A percentile compares a stretch with the other conserved stretches of the same genome.
Conservation (phyloP, 2,888 invertebrate genomes). For the Agonopterix alstromeriana region DNA sequence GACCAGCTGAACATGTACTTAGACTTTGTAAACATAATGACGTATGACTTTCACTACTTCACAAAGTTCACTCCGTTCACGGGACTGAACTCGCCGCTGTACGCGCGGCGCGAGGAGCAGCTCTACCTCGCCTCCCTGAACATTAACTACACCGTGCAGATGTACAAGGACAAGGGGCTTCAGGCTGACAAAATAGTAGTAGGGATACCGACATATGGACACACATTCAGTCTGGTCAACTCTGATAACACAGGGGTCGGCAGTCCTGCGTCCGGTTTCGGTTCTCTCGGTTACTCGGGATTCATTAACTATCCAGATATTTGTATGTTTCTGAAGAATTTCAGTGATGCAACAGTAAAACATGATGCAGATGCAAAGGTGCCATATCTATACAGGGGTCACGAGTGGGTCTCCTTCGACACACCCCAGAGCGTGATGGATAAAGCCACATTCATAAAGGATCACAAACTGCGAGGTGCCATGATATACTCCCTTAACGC, state of each 20-base stretch:
- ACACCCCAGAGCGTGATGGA: slow-evolving; percentile 81
- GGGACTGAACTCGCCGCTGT: slow-evolving; percentile 90
- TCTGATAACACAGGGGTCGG: slow-evolving; percentile 79
- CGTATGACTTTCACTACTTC: slow-evolving; percentile 92
- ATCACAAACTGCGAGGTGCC: slow-evolving; percentile 83
- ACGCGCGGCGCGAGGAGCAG: slow-evolving; percentile 75
- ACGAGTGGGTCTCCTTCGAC: slow-evolving; percentile 92
- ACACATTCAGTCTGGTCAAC: slow-evolving; percentile 84
- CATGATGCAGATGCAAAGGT: slow-evolving; percentile 84
- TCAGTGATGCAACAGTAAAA: slow-evolving; percentile 56
- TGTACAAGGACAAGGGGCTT: slow-evolving; percentile 87
- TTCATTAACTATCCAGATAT: slow-evolving; percentile 83
- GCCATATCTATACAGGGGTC: slow-evolving; percentile 82
- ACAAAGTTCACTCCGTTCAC: slow-evolving; percentile 87
- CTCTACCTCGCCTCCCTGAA: slow-evolving; percentile 84
- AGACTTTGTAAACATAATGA: slow-evolving; percentile 93
- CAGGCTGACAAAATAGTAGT: slow-evolving; percentile 86
- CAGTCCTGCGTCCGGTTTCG: slow-evolving; percentile 83
- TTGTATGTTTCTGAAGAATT: slow-evolving; percentile 78
- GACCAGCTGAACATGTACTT: slow-evolving; percentile 86
- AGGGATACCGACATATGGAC: slow-evolving; percentile 93
- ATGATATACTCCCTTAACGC: slow-evolving; percentile 90
- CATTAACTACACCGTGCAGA: slow-evolving; percentile 87
- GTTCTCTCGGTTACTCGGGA: slow-evolving; percentile 81
- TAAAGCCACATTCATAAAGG: slow-evolving; percentile 82